Evolutionary conservation across 1,140 invertebrate genomes (phyloP).

Genomic region (Uloborus diversus): DNA sequence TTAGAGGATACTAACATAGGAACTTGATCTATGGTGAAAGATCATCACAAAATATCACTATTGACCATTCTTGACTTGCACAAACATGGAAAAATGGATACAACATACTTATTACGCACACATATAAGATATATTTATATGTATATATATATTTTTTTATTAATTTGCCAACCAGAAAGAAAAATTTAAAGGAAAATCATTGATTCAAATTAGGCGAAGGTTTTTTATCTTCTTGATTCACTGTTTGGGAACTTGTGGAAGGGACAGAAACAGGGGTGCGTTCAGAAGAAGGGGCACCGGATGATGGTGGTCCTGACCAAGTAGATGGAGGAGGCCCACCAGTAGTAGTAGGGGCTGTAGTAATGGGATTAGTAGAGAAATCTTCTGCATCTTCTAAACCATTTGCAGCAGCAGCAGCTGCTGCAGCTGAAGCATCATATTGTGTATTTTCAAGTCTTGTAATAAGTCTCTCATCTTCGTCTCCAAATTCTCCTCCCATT

Average conservation of each 20-base stretch:
- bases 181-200: conserved; percentile 20
- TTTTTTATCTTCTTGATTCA: conserved; percentile 57
- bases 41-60: conserved; percentile 43
- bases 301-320: conserved; percentile 51
- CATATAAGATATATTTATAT: no score
- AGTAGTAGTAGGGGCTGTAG: conserved; percentile 43
- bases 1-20: conserved; percentile 32
- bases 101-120: no score
- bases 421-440: conserved; percentile 77
- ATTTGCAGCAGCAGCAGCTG: conserved; percentile 55
- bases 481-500: conserved; percentile 99
- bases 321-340: conserved; percentile 43
- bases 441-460: conserved; percentile 97
- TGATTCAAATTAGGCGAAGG: conserved; percentile 56
- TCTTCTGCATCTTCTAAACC: conserved; percentile 60
- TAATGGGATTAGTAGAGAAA: conserved; percentile 55
- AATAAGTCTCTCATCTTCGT: conserved; percentile 97
- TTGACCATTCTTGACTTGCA: conserved; percentile 25
- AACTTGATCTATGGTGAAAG: conserved; percentile 41
- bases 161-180: no score
- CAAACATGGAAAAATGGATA: conserved; percentile 7
- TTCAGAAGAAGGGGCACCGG: conserved; percentile 46
- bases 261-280: conserved; percentile 37
- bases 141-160: conserved; percentile 19
- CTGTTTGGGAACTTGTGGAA: conserved; percentile 45